Evolutionary conservation across 2,113 vertebrate species (phyloP), one percentile per base, ranked within the genome.

Genomic region (Burhinus bistriatus): DNA sequence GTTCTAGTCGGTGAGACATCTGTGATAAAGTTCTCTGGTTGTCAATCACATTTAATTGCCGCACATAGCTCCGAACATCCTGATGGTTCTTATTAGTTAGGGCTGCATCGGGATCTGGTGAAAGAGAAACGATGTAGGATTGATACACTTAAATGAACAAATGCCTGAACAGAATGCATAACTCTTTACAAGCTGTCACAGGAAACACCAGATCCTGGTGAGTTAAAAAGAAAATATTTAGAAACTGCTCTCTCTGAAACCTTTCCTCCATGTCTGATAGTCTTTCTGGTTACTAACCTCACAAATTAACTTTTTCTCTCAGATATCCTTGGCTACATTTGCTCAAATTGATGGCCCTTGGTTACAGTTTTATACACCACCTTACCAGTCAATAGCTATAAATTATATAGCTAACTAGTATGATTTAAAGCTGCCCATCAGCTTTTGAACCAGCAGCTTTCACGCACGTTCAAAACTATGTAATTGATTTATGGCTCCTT

Each of bases 1-100:
- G 99, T 97, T 99, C 99, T 77, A 99, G 98, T 80, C 98, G 98
- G 87, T 99, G 99, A 94, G 99, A 99, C 97, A 99, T 99, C 98
- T 99, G 99, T 59, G 99, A 99, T 93, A 99, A 98, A 84, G 98
- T 99, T 98, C 99, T 99, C 98, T 99, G 99, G 98, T 99, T 99
- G 99, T 99, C 99, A 94, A 99, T 99, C 98, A 99, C 98, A 91
- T 98, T 98, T 98, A 99, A 98, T 98, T 99, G 99, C 83, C 99
- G 99, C 38, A 99, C 98, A 40, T 99, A 99, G 94, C 98, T 98
- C 95, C 98, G 98, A 95, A 99, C 98, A 57, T 99, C 99, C 95
- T 99, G 99, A 97, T 99, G 99, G 97, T 99, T 99, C 98, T 99
- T 99, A 97, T 98, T 98, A 95, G 98, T 97, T 83, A 99, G 98